These are phyloP conservation scores for Ormyrus thymus DNA, from an alignment of 2,888 invertebrate genomes.

Conservation along the genomic window DNA sequence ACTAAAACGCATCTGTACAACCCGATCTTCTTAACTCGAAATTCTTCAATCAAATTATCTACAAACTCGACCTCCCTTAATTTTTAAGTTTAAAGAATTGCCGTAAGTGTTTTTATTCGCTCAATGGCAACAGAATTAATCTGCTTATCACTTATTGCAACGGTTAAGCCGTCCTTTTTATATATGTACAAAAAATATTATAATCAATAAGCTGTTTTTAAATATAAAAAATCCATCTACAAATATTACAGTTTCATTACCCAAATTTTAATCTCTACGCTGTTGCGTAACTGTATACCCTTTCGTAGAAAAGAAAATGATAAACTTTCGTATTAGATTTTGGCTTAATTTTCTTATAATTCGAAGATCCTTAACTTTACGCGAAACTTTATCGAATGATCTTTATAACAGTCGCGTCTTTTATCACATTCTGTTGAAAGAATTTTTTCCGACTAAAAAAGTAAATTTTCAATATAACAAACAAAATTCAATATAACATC, in stretches of 20 bases:
- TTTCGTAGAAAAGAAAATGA: constrained; percentile 28
- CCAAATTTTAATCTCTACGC: constrained; percentile 7
- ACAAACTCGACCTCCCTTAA: constrained; percentile 44
- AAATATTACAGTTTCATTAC: constrained; percentile 39
- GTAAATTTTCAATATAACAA: constrained; percentile 30
- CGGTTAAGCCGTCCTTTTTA: constrained; percentile 45
- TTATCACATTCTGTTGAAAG: constrained; percentile 33
- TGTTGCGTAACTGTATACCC: background rate
- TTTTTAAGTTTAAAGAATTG: constrained; percentile 45
- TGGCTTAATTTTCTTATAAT: constrained; percentile 23
- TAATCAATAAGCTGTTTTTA: constrained; percentile 48
- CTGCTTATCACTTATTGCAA: constrained; percentile 53
- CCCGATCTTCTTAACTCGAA: constrained; percentile 46
- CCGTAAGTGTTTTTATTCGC: constrained; percentile 38
- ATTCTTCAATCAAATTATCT: constrained; percentile 49
- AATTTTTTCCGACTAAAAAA: constrained; percentile 31
- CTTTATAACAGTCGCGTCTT: background rate
- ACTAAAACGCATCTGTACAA: constrained; percentile 50
- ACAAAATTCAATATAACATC: constrained; percentile 38
- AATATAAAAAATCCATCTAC: constrained; percentile 52
- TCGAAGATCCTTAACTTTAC: background rate
- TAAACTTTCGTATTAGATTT: constrained; percentile 27
- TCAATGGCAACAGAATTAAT: constrained; percentile 52
- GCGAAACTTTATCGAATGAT: constrained; percentile 17
- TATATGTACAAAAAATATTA: constrained; percentile 55